phyloP scores from a whole-genome alignment of 2,888 invertebrate genomes.

The Lasioglossum marginatum region DNA sequence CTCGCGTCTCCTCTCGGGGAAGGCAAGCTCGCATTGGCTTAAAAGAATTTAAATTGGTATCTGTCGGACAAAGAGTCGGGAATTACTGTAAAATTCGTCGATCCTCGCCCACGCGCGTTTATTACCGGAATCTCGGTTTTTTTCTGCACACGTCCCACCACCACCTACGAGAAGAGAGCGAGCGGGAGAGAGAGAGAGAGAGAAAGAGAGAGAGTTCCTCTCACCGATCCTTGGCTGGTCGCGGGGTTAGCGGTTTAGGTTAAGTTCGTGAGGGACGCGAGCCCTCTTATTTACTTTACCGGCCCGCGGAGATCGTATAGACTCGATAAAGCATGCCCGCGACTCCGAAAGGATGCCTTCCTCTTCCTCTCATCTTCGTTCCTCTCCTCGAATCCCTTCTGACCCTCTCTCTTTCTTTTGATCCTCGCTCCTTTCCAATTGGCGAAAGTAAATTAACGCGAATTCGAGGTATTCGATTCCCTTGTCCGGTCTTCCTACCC shows the following conservation, averaged over 20 bases:
- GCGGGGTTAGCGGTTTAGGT: slow-evolving; percentile 77
- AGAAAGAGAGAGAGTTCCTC: not conserved
- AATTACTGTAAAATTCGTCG: slow-evolving; percentile 79
- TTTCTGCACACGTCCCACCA: slow-evolving; percentile 21
- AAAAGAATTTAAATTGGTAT: slow-evolving; percentile 79
- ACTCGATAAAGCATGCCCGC: slow-evolving; percentile 72
- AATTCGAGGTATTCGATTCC: slow-evolving; percentile 58
- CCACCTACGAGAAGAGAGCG: slow-evolving; percentile 12
- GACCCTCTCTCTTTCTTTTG: not conserved
- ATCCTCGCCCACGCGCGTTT: slow-evolving; percentile 79
- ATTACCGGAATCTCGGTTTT: slow-evolving; percentile 71
- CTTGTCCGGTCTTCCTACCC: slow-evolving; percentile 33
- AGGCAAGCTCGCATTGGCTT: slow-evolving; percentile 50
- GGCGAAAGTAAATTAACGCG: slow-evolving; percentile 72
- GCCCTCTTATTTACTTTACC: slow-evolving; percentile 79
- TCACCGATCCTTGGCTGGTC: slow-evolving; percentile 9
- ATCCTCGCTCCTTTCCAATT: slow-evolving; percentile 45
- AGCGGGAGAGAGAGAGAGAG: not conserved
- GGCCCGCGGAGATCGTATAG: slow-evolving; percentile 73
- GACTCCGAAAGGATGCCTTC: slow-evolving; percentile 64
- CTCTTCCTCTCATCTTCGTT: slow-evolving; percentile 23
- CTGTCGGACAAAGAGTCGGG: slow-evolving; percentile 73
- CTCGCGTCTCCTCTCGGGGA: not conserved
- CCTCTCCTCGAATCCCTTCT: not conserved
- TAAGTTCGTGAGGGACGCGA: slow-evolving; percentile 76